phyloP scores from a whole-genome alignment of 2,888 invertebrate genomes.

The Magallana nippona region DNA sequence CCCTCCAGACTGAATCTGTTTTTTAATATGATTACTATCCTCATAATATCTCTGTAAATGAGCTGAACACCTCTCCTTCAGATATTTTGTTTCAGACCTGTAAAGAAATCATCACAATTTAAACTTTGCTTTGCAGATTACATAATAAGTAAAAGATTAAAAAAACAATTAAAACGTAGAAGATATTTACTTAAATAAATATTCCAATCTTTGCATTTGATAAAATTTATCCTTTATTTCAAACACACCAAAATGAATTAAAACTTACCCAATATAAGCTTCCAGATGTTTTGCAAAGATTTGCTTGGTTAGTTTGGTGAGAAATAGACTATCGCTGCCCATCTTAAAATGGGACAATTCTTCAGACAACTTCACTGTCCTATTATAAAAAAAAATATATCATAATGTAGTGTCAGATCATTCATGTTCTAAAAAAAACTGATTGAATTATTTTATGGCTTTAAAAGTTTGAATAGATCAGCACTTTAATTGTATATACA shows the following conservation, averaged over 20 bases:
- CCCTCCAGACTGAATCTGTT: slow-evolving; percentile 93
- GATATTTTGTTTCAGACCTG: slow-evolving; percentile 77
- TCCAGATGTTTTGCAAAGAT: slow-evolving; percentile 90
- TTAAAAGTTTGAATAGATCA: background rate
- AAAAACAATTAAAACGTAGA: no score
- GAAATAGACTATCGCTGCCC: slow-evolving; percentile 88
- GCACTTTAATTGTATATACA: background rate
- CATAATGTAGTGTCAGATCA: no score
- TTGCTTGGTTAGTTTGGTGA: slow-evolving; percentile 88
- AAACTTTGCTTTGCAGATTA: no score
- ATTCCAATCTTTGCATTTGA: no score
- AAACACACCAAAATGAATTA: background rate
- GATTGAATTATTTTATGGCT: background rate
- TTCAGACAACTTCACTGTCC: slow-evolving; percentile 88
- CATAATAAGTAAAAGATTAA: no score
- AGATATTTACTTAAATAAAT: no score
- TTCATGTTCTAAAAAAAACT: background rate
- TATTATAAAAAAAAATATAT: slow-evolving; percentile 71
- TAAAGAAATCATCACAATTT: slow-evolving; percentile 37
- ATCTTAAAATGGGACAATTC: slow-evolving; percentile 88
- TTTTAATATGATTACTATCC: slow-evolving; percentile 96
- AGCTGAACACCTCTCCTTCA: slow-evolving; percentile 88
- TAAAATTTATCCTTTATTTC: no score
- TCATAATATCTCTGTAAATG: slow-evolving; percentile 93
- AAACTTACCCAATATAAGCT: slow-evolving; percentile 83